phyloP scores from a whole-genome alignment of 2,797 vertebrate species.

The Natrix natrix region DNA sequence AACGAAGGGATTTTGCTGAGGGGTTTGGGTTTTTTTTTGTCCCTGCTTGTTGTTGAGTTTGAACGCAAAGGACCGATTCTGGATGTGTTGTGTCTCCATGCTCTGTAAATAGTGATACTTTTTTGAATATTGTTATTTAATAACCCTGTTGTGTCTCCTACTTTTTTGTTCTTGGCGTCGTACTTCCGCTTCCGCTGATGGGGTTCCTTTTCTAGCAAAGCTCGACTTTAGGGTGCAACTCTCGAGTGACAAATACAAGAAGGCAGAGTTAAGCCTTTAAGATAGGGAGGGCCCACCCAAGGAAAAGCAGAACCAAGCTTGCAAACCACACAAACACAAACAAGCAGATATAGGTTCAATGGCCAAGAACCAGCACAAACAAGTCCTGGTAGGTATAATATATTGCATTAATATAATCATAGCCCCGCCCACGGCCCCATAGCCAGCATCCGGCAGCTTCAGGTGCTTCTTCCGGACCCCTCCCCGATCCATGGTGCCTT shows the following conservation, averaged over 20 bases:
- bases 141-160: not conserved
- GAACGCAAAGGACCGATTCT: not conserved
- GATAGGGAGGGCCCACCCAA: too few species aligned
- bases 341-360: too few species aligned
- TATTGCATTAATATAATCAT: too few species aligned
- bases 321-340: too few species aligned
- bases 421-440: too few species aligned
- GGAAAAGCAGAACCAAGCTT: too few species aligned
- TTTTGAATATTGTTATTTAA: slow-evolving; percentile 31
- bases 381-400: too few species aligned
- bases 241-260: not conserved
- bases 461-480: too few species aligned
- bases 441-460: too few species aligned
- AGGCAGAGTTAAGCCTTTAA: not conserved
- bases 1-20: not conserved
- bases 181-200: not conserved
- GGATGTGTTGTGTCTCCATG: not conserved
- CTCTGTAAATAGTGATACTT: slow-evolving; percentile 18
- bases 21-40: rapidly evolving
- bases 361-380: too few species aligned
- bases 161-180: not conserved
- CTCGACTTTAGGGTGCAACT: not conserved
- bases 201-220: not conserved
- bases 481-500: too few species aligned
- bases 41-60: not conserved